Evolutionary conservation across 2,888 invertebrate species (phyloP).

Genomic region (Leptinotarsa haldemani): DNA sequence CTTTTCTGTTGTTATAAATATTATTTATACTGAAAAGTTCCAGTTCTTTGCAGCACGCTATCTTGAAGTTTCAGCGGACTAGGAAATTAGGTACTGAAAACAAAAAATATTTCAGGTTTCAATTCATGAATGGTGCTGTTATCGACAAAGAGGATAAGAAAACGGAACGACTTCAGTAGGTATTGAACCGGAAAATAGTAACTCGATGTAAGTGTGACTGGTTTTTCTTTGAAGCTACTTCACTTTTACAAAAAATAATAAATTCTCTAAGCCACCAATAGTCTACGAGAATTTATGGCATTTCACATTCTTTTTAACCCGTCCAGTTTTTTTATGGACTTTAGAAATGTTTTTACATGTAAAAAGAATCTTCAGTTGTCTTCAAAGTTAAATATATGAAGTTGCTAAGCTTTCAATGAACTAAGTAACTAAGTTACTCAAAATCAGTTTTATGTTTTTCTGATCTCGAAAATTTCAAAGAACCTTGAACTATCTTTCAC

Average conservation of each 20-base stretch:
- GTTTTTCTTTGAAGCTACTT: too few relatives aligned
- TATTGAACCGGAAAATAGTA: neutral
- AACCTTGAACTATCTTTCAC: neutral
- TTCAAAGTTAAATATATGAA: too few relatives aligned
- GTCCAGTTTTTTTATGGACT: too few relatives aligned
- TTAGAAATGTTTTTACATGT: too few relatives aligned
- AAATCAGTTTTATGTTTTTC: neutral
- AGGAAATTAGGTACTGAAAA: constrained; percentile 18
- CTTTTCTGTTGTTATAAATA: neutral
- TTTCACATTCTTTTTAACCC: too few relatives aligned
- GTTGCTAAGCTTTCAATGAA: too few relatives aligned
- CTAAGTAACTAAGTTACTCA: neutral
- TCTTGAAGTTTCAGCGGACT: constrained; percentile 5
- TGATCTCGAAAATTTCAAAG: neutral
- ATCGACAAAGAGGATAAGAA: constrained; percentile 1
- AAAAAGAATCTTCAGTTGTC: too few relatives aligned
- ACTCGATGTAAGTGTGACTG: too few relatives aligned
- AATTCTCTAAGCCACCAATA: too few relatives aligned
- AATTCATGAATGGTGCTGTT: neutral
- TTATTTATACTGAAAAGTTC: constrained; percentile 4
- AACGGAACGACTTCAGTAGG: constrained; percentile 24
- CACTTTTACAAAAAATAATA: too few relatives aligned
- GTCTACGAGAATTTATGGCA: too few relatives aligned
- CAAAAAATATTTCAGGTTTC: constrained; percentile 13
- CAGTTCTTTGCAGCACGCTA: neutral